A percentile compares a stretch with the other conserved stretches of the same genome.
These are phyloP conservation scores for Leptodactylus fuscus DNA, from an alignment of 2,113 vertebrate genomes.

Conservation along the genomic window DNA sequence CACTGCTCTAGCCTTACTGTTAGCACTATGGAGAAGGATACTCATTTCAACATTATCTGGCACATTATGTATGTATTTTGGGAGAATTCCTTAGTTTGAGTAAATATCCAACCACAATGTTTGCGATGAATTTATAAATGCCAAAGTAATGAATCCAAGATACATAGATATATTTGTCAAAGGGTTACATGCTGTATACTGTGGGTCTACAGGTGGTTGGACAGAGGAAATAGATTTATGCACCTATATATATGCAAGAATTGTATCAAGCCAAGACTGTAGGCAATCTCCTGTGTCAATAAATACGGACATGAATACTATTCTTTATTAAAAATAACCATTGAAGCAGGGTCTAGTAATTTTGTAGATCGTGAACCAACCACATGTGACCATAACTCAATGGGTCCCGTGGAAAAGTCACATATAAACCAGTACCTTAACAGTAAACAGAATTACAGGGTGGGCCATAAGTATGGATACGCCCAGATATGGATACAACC, in stretches of 20 bases:
- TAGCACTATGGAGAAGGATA: background rate
- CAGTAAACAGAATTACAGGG: too few species aligned
- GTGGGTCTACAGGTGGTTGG: too few species aligned
- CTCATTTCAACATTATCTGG: background rate
- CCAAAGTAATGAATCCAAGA: background rate
- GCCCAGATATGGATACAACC: too few species aligned
- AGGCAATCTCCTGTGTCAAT: too few species aligned
- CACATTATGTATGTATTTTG: conserved; percentile 11
- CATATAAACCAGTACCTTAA: too few species aligned
- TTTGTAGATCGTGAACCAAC: too few species aligned
- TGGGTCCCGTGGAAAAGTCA: too few species aligned
- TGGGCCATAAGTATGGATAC: too few species aligned
- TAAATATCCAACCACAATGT: conserved; percentile 1
- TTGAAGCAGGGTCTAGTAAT: background rate
- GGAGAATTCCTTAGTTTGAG: background rate
- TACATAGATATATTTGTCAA: background rate
- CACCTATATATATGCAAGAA: background rate
- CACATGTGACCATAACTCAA: too few species aligned
- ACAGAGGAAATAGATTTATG: too few species aligned
- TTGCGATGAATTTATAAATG: background rate
- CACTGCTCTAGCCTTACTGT: background rate
- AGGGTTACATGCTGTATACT: background rate
- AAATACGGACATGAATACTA: too few species aligned
- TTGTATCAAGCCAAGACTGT: too few species aligned
- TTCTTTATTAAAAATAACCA: background rate